These are phyloP conservation scores for Rhincodon typus DNA, from an alignment of 2,797 vertebrate genomes.

Conservation along the genomic window DNA sequence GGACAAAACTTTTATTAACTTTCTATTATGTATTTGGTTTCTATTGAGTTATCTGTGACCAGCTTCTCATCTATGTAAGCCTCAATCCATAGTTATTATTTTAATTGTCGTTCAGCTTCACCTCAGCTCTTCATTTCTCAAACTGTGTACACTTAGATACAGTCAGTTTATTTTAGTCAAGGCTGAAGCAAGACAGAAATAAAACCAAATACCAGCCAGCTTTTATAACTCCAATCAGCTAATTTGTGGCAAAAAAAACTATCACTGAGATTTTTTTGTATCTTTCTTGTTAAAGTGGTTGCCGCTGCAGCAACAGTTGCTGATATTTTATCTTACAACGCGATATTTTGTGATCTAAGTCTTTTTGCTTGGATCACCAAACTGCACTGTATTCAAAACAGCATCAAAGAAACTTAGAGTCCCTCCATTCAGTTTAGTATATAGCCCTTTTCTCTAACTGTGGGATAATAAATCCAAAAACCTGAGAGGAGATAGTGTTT, in stretches of 20 bases:
- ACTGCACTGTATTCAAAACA: neutral
- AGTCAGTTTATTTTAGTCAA: neutral
- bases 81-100: neutral
- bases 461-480: neutral
- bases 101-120: neutral
- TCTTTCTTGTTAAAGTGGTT: neutral
- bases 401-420: neutral
- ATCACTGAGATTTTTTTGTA: neutral
- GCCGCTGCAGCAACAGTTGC: neutral
- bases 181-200: neutral
- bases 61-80: neutral
- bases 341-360: neutral
- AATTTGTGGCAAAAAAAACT: neutral
- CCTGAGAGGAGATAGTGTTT: neutral
- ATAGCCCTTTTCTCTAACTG: neutral
- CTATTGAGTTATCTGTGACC: neutral
- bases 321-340: neutral
- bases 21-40: neutral
- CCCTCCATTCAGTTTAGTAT: neutral
- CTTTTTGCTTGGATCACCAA: neutral
- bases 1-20: neutral
- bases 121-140: neutral
- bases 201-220: neutral
- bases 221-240: neutral
- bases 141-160: neutral